These are phyloP conservation scores for Lutraria lutraria DNA, from an alignment of 2,888 invertebrate species.

Conservation along the genomic window DNA sequence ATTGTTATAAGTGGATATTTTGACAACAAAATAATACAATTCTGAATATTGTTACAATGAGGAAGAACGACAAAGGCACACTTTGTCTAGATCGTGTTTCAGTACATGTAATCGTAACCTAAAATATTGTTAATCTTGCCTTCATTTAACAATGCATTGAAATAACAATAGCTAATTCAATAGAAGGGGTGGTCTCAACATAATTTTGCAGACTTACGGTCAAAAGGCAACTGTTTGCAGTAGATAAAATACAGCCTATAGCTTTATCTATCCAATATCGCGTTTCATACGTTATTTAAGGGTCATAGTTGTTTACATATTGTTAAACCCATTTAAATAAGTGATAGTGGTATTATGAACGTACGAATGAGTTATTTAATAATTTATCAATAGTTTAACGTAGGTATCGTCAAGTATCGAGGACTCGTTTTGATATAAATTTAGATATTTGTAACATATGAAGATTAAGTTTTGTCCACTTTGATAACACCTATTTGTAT, in stretches of 20 bases:
- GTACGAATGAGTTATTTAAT: conserved; percentile 27
- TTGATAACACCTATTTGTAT: conserved; percentile 28
- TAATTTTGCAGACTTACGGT: background rate
- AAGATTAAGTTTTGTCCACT: background rate
- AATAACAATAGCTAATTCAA: conserved; percentile 14
- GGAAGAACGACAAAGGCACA: conserved; percentile 30
- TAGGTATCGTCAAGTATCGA: conserved; percentile 27
- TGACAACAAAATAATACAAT: conserved; percentile 37
- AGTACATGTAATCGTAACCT: conserved; percentile 21
- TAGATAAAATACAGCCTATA: background rate
- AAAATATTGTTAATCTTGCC: conserved; percentile 13
- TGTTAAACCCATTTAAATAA: conserved; percentile 2
- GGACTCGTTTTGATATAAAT: conserved; percentile 15
- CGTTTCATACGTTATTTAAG: background rate
- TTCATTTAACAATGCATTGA: background rate
- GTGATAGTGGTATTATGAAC: background rate
- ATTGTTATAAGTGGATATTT: conserved; percentile 33
- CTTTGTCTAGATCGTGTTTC: conserved; percentile 30
- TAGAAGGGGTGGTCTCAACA: conserved; percentile 36
- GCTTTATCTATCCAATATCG: background rate
- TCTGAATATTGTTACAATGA: conserved; percentile 27
- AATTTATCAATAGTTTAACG: conserved; percentile 26
- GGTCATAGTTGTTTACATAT: conserved; percentile 5
- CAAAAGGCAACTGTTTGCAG: background rate
- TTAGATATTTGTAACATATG: conserved; percentile 23